Conservation (phyloP, 1,140 invertebrate species). For the Ephestia elutella region DNA sequence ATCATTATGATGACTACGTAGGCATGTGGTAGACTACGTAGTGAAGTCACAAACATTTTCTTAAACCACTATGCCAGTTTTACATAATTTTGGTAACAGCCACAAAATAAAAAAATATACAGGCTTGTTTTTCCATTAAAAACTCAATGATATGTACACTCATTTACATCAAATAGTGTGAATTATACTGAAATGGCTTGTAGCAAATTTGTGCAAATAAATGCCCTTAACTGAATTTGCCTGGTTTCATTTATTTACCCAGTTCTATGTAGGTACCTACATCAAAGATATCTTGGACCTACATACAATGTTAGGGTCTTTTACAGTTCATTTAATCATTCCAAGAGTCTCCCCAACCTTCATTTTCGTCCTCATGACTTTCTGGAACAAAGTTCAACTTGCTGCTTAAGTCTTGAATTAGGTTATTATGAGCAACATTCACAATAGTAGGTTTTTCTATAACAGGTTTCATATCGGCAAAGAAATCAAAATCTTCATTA, state of each 20-base stretch:
- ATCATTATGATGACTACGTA: too few species aligned
- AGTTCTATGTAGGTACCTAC: too few species aligned
- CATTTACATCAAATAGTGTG: slow-evolving; percentile 2
- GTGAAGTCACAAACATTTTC: too few species aligned
- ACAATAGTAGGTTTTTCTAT: slow-evolving; percentile 79
- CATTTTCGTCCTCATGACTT: slow-evolving; percentile 47
- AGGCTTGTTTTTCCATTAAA: neutral
- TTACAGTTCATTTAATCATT: slow-evolving; percentile 36
- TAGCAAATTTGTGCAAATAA: slow-evolving; percentile 4
- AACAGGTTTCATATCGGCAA: slow-evolving; percentile 88
- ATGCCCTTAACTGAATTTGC: slow-evolving; percentile 4
- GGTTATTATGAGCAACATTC: slow-evolving; percentile 48
- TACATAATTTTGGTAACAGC: neutral
- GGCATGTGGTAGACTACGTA: too few species aligned
- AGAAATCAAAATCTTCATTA: slow-evolving; percentile 82
- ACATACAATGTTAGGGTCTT: too few species aligned
- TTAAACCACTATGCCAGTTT: too few species aligned
- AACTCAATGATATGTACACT: neutral
- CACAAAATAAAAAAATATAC: neutral
- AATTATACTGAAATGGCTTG: neutral
- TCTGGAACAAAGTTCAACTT: slow-evolving; percentile 69
- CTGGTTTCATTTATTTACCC: slow-evolving; percentile 17
- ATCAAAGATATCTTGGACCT: too few species aligned
- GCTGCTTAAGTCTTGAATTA: slow-evolving; percentile 40
- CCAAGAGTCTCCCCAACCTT: slow-evolving; percentile 68